Percentiles rank a stretch among this genome's conserved stretches.
Evolutionary conservation across 2,113 vertebrate species (phyloP).

Genomic region (Gavia stellata): DNA sequence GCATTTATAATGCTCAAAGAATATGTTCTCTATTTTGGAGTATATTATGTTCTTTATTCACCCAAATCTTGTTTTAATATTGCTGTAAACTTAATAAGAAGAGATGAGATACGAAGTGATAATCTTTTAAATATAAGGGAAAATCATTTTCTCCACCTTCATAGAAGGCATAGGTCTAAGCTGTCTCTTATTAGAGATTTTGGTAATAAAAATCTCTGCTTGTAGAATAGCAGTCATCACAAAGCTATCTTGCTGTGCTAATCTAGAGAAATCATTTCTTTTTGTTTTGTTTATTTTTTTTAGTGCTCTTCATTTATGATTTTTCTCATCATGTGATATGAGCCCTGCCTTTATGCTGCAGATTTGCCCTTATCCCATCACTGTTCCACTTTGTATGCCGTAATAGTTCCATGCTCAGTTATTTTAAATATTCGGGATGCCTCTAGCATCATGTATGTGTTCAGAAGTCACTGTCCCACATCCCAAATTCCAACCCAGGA

Average conservation of each 20-base stretch:
- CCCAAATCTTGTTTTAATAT: conserved; percentile 71
- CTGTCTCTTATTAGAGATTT: conserved; percentile 61
- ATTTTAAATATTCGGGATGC: background rate
- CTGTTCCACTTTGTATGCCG: background rate
- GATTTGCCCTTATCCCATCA: background rate
- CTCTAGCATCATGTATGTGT: background rate
- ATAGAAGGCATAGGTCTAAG: conserved; percentile 46
- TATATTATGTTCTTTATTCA: conserved; percentile 67
- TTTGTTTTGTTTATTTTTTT: conserved; percentile 29
- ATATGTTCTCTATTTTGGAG: conserved; percentile 47
- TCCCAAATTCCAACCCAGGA: background rate
- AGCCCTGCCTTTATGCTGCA: background rate
- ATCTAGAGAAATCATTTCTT: conserved; percentile 51
- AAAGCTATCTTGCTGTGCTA: conserved; percentile 53
- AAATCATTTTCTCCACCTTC: conserved; percentile 64
- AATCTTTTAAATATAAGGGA: conserved; percentile 62
- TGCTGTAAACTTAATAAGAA: conserved; percentile 67
- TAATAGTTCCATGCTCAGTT: accelerated
- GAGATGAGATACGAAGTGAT: conserved; percentile 59
- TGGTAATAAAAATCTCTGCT: conserved; percentile 58
- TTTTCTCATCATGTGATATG: conserved; percentile 32
- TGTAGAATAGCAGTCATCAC: conserved; percentile 37
- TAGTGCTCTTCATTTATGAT: conserved; percentile 47
- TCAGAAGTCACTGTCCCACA: background rate
- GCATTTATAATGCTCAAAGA: conserved; percentile 57